phyloP scores from a whole-genome alignment of 2,888 invertebrate genomes.

The Dinocampus coccinellae region DNA sequence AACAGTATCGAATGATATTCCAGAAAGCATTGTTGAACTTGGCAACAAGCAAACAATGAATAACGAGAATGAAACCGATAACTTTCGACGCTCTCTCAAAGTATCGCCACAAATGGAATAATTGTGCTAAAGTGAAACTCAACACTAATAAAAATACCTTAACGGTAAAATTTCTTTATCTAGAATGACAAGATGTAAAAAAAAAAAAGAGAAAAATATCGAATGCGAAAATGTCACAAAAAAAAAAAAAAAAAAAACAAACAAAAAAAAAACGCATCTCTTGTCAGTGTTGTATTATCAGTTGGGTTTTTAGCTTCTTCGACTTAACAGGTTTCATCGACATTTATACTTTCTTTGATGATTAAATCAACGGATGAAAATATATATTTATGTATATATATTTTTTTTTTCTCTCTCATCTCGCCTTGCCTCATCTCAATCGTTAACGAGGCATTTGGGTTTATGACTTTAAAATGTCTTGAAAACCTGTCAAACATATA shows the following conservation, averaged over 20 bases:
- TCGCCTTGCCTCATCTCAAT: neutral
- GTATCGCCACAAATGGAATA: slow-evolving; percentile 37
- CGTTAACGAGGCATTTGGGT: neutral
- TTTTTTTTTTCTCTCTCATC: too few species aligned
- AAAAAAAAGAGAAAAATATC: slow-evolving; percentile 38
- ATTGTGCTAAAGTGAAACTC: slow-evolving; percentile 35
- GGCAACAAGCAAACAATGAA: slow-evolving; percentile 28
- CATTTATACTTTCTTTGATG: neutral
- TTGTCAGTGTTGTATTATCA: neutral
- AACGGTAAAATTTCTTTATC: slow-evolving; percentile 44
- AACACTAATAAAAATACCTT: slow-evolving; percentile 26
- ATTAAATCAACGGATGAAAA: neutral
- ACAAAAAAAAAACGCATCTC: neutral
- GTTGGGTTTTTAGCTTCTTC: neutral
- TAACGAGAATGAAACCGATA: slow-evolving; percentile 33
- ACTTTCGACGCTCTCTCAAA: slow-evolving; percentile 18
- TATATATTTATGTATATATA: neutral
- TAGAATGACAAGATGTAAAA: slow-evolving; percentile 41
- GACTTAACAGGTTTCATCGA: neutral
- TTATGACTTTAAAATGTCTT: neutral
- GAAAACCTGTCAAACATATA: slow-evolving; percentile 2
- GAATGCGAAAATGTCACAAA: slow-evolving; percentile 15
- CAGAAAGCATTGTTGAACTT: slow-evolving; percentile 6
- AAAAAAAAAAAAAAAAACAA: neutral
- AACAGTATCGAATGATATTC: neutral